A percentile compares a stretch with the other conserved stretches of the same genome.
These are phyloP conservation scores for Ranitomeya imitator DNA, from an alignment of 2,113 vertebrate species.

Conservation along the genomic window DNA sequence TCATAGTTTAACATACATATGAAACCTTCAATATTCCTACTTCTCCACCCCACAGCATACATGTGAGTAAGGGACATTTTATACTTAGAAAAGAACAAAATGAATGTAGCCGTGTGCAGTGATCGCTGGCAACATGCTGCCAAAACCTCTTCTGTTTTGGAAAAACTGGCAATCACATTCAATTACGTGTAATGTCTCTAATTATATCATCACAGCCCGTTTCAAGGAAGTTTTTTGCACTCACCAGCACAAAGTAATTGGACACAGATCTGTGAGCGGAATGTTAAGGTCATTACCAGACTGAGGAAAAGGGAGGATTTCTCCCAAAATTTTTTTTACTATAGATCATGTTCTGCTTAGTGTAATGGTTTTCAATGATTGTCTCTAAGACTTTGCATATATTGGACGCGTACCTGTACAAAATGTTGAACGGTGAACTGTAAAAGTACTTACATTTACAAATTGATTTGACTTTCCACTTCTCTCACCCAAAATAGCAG, in stretches of 20 bases:
- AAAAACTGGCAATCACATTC: conserved; percentile 40
- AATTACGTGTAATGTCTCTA: conserved; percentile 55
- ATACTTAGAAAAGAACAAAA: not conserved
- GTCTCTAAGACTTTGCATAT: conserved; percentile 25
- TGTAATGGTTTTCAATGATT: conserved; percentile 57
- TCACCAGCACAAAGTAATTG: conserved; percentile 8
- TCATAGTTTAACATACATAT: not conserved
- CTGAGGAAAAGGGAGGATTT: conserved; percentile 39
- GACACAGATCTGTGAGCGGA: conserved; percentile 38
- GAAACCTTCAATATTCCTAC: not conserved
- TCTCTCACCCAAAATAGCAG: conserved; percentile 3
- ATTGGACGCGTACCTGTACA: conserved; percentile 26
- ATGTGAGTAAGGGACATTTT: not conserved
- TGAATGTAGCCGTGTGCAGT: not conserved
- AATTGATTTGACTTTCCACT: conserved; percentile 41
- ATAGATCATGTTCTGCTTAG: conserved; percentile 56
- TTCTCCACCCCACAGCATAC: not conserved
- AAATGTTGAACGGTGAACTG: not conserved
- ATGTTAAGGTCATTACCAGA: conserved; percentile 56
- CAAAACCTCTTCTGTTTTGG: conserved; percentile 41
- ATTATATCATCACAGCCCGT: conserved; percentile 28
- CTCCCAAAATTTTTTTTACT: conserved; percentile 49
- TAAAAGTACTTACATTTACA: conserved; percentile 37
- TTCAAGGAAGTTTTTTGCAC: conserved; percentile 41
- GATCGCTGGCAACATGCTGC: not conserved